Evolutionary conservation across 1,140 invertebrate species (phyloP), one percentile per base, ranked within the genome.

Genomic region (Ostrea denselamellosa): DNA sequence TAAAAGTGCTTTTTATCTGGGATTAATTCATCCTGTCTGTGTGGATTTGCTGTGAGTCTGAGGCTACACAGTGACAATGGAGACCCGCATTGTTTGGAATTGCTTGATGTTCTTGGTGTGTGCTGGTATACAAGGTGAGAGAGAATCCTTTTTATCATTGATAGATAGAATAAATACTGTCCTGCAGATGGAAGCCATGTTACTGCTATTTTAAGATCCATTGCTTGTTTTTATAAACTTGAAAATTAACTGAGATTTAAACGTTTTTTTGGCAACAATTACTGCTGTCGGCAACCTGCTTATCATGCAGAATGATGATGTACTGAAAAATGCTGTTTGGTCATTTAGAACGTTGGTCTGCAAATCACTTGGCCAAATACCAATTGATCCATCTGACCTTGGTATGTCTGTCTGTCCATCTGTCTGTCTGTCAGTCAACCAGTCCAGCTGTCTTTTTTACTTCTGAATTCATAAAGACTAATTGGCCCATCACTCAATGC

Each of bases 51-150:
- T 34, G 22, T 25, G 68, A 12, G 4, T 14, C 22, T 71, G 68
- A 14, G 28, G 22, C 22, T 28, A 9, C 2, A 34, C 68, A 28
- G 28, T 25, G 68, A 71, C 25, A 34, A 71, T 71, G 68, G 25
- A 71, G 14, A 14, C 68, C 10, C 14, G 68, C 28, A 25, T 25
- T 14, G 68, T 71, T 71, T 71, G 22, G 68, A 34, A 34, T 34
- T 28, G 25, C 22, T 12, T 34, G 25, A 9, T 71, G 2, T 28
- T 71, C 68, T 25, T 71, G 28, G 68, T 71, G 22, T 9, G 22
- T 71, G 68, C 68, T 28, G 2, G 12, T 71, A 14, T 71, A 71
- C 68, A 71, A 71, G 68, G 68, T 71, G 68, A 71, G 68, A 28
- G 25, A 9, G 25, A 17, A 19, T 22, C 68, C 68, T 71, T 71